Evolutionary conservation across 2,888 invertebrate species (phyloP).

Genomic region (Leucania comma): DNA sequence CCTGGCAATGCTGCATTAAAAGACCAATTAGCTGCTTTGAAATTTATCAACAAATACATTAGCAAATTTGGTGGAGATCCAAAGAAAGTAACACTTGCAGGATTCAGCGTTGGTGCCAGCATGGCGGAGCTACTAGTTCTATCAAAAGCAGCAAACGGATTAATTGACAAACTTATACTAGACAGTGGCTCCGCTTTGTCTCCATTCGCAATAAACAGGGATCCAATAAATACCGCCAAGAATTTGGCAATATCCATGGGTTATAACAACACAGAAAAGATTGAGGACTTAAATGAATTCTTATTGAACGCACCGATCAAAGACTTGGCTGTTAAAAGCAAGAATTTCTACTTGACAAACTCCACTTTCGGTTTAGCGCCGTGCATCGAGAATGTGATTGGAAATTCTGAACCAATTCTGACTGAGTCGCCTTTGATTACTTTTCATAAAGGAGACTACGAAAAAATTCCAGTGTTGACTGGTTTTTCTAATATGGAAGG

Average conservation of each 20-base stretch:
- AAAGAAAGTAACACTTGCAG: slow-evolving; percentile 94
- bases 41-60: slow-evolving; percentile 94
- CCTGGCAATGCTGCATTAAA: slow-evolving; percentile 96
- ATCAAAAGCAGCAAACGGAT: slow-evolving; percentile 78
- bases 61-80: slow-evolving; percentile 95
- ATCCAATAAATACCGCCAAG: slow-evolving; percentile 82
- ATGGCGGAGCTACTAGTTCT: slow-evolving; percentile 83
- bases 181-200: slow-evolving; percentile 86
- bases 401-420: slow-evolving; percentile 78
- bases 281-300: slow-evolving; percentile 83
- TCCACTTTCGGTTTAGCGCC: slow-evolving; percentile 87
- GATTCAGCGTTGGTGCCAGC: slow-evolving; percentile 95
- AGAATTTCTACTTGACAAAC: slow-evolving; percentile 82
- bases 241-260: slow-evolving; percentile 83
- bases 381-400: slow-evolving; percentile 79
- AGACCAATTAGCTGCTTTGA: slow-evolving; percentile 95
- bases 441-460: slow-evolving; percentile 75
- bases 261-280: slow-evolving; percentile 78
- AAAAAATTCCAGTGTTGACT: slow-evolving; percentile 77
- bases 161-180: slow-evolving; percentile 82
- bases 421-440: slow-evolving; percentile 82
- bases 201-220: slow-evolving; percentile 82
- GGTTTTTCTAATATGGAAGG: slow-evolving; percentile 87
- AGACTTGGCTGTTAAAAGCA: slow-evolving; percentile 75
- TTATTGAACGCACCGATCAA: slow-evolving; percentile 75